Percentiles rank a stretch among this genome's conserved stretches.
phyloP scores from a whole-genome alignment of 2,888 invertebrate species.

The Andricus quercusramuli region DNA sequence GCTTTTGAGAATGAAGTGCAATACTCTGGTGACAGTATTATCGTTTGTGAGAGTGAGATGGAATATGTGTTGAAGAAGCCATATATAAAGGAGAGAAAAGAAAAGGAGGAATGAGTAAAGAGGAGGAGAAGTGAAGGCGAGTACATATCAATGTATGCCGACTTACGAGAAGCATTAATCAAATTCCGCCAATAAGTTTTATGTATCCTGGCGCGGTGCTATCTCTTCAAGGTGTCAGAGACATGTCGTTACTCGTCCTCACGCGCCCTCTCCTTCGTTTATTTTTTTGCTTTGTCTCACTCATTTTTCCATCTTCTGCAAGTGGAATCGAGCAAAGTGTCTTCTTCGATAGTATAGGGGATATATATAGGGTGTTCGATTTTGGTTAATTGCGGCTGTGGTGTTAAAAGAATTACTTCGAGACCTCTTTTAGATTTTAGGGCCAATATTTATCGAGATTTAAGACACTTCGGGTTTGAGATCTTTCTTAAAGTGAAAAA shows the following conservation, averaged over 20 bases:
- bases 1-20: not conserved
- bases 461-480: not conserved
- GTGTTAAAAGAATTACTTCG: not conserved
- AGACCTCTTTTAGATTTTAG: not conserved
- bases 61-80: slow-evolving; percentile 9
- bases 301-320: slow-evolving; percentile 53
- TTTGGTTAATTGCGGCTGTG: slow-evolving; percentile 19
- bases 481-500: slow-evolving; percentile 23
- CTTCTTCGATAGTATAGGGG: not conserved
- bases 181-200: slow-evolving; percentile 64
- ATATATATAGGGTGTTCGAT: not conserved
- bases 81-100: slow-evolving; percentile 2
- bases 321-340: slow-evolving; percentile 50
- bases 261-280: slow-evolving; percentile 40
- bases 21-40: not conserved
- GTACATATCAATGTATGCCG: slow-evolving; percentile 52
- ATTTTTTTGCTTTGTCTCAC: slow-evolving; percentile 42
- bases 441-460: slow-evolving; percentile 6
- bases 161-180: slow-evolving; percentile 60
- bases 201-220: slow-evolving; percentile 57
- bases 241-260: slow-evolving; percentile 54
- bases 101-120: slow-evolving; percentile 43
- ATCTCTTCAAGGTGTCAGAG: slow-evolving; percentile 59
- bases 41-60: not conserved
- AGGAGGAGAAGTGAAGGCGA: slow-evolving; percentile 27